Base-by-base conservation (phyloP, 2,888 invertebrate genomes). In the Andrena bicolor region DNA sequence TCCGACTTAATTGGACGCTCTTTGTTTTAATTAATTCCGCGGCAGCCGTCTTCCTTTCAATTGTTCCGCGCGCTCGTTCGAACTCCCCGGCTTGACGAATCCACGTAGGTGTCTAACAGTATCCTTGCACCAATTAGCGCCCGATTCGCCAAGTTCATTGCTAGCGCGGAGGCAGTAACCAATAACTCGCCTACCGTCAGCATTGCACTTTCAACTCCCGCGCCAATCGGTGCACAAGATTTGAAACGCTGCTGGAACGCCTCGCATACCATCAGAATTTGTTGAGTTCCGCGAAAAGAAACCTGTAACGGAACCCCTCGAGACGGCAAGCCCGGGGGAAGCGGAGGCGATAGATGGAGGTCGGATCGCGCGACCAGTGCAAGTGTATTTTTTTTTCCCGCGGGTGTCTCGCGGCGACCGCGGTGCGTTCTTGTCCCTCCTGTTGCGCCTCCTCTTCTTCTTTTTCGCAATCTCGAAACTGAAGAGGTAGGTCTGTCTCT, bases 401-500 rank as follows among this genome's bases (percentile, higher is more conserved):
- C 20, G 26, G 41, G 20, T 71, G 64, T 61, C 49, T 41, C 10
- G 16, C 49, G 2, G 20, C 26, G 51, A 16, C 32, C 65, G 53
- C n/a, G 3, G 58, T 53, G 64, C 26, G 23, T 56, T 72, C 69
- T 71, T 68, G 30, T 80, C 61, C 26, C 28, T 48, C 32, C 4
- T 35, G 10, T 13, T 32, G 16, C 23, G 73, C 20, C 20, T 49
- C n/a, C 10, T 35, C 41, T 60, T 3, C 13, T 66, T 32, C 65
- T 72, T 81, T 79, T 66, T 83, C 74, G 76, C 84, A 73, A 78
- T 84, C 84, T 28, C 76, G 83, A 85, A 79, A 74, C 80, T 66
- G 75, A 83, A 72, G 79, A 87, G 79, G 75, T 77, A 86, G 82
- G 69, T 70, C 77, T 77, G 82, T 81, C 88, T 81, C 81, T 78